These are phyloP conservation scores for Sebastes glaucus DNA, from an alignment of 2,797 vertebrate genomes.

Conservation along the genomic window DNA sequence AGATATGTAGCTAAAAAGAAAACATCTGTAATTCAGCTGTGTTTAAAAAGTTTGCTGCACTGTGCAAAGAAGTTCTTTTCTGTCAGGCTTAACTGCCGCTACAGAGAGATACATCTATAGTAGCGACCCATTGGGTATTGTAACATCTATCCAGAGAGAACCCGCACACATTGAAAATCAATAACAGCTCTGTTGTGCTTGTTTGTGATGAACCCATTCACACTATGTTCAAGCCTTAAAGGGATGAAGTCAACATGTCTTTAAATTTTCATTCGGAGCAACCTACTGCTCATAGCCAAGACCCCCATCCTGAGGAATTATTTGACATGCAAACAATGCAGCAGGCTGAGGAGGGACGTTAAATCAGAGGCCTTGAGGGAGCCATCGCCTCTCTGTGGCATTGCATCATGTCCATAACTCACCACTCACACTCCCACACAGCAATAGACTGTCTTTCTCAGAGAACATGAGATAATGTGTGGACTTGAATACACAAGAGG, in stretches of 20 bases:
- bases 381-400: conserved; percentile 19
- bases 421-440: conserved; percentile 30
- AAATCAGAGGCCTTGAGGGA: conserved; percentile 46
- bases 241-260: not conserved
- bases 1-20: not conserved
- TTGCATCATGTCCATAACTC: conserved; percentile 51
- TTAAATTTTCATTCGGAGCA: not conserved
- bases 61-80: not conserved
- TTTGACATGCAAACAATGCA: conserved; percentile 53
- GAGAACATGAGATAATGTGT: conserved; percentile 42
- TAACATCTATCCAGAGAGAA: conserved; percentile 1
- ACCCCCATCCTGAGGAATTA: conserved; percentile 1
- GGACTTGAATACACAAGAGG: conserved; percentile 37
- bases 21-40: conserved; percentile 2
- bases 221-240: not conserved
- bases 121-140: not conserved
- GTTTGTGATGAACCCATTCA: not conserved
- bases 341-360: conserved; percentile 23
- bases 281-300: not conserved
- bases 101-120: not conserved
- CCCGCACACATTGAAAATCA: conserved; percentile 1
- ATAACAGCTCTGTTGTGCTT: not conserved
- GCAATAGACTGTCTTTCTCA: conserved; percentile 10
- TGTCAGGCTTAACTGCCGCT: not conserved
- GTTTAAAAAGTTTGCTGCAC: conserved; percentile 3